These are phyloP conservation scores for Copsychus sechellarum DNA, from an alignment of 2,113 vertebrate species.

Conservation along the genomic window DNA sequence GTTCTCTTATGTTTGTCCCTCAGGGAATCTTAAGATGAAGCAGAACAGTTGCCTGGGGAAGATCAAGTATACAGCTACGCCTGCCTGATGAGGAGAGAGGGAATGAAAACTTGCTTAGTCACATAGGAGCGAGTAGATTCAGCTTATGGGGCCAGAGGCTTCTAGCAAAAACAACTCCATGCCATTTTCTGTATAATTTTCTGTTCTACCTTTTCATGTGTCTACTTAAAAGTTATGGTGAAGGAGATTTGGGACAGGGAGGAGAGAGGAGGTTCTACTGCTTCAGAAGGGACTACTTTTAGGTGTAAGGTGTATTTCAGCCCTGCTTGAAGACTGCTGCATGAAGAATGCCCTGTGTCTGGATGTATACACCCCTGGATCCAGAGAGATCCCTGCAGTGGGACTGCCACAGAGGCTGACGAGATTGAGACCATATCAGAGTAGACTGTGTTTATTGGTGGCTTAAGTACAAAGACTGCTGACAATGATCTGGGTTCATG, in stretches of 20 bases:
- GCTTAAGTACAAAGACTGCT: not conserved
- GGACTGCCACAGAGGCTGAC: not conserved
- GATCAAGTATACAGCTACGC: not conserved
- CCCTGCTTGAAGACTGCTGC: fast-evolving
- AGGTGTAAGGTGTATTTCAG: not conserved
- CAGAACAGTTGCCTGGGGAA: not conserved
- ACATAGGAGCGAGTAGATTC: not conserved
- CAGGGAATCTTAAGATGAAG: not conserved
- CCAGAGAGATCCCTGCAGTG: not conserved
- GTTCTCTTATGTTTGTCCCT: not conserved
- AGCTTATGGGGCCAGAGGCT: not conserved
- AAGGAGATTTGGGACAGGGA: not conserved
- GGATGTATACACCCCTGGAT: not conserved
- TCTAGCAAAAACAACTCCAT: not conserved
- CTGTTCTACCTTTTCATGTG: not conserved
- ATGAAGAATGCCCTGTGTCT: not conserved
- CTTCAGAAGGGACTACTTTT: not conserved
- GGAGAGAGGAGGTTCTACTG: not conserved
- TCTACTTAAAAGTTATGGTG: not conserved
- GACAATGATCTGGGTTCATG: not conserved
- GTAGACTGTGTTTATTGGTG: not conserved
- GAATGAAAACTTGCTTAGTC: not conserved
- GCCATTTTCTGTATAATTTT: not conserved
- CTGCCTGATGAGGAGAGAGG: not conserved
- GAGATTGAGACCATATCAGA: not conserved